A percentile compares a stretch with the other conserved stretches of the same genome.
phyloP scores from a whole-genome alignment of 1,140 invertebrate species.

The Periplaneta americana region DNA sequence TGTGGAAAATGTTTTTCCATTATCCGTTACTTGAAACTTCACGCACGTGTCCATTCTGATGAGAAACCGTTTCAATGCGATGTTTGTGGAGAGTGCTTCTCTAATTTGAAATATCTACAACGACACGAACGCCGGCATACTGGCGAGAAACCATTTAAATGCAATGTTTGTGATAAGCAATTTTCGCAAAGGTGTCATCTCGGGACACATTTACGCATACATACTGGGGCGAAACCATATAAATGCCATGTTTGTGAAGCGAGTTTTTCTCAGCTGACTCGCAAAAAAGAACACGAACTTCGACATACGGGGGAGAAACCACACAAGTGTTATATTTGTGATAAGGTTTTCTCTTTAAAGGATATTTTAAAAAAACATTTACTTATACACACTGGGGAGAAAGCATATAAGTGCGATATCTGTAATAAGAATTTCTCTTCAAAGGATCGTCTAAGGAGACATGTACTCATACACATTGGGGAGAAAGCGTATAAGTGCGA shows the following conservation, averaged over 20 bases:
- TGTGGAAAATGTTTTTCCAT: too few species aligned
- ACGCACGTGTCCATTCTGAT: too few species aligned
- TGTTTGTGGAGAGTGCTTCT: too few species aligned
- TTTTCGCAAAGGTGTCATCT: not conserved
- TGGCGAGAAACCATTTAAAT: too few species aligned
- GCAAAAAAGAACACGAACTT: not conserved
- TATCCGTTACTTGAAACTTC: too few species aligned
- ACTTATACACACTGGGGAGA: conserved; percentile 12
- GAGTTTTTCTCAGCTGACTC: not conserved
- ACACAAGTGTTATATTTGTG: conserved; percentile 6
- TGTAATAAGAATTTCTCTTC: conserved; percentile 18
- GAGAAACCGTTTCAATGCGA: too few species aligned
- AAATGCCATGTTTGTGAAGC: conserved; percentile 24
- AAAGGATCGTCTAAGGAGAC: conserved; percentile 11
- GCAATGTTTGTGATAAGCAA: not conserved
- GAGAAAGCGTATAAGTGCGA: conserved; percentile 25
- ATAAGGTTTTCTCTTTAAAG: conserved; percentile 6
- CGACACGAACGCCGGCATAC: too few species aligned
- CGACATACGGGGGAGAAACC: not conserved
- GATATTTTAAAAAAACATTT: conserved; percentile 14
- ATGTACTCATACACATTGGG: conserved; percentile 23
- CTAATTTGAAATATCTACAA: too few species aligned
- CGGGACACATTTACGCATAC: not conserved
- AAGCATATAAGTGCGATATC: conserved; percentile 24
- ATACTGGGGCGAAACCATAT: conserved; percentile 21